Evolutionary conservation across 2,888 invertebrate species (phyloP).

Genomic region (Smittia sp.): DNA sequence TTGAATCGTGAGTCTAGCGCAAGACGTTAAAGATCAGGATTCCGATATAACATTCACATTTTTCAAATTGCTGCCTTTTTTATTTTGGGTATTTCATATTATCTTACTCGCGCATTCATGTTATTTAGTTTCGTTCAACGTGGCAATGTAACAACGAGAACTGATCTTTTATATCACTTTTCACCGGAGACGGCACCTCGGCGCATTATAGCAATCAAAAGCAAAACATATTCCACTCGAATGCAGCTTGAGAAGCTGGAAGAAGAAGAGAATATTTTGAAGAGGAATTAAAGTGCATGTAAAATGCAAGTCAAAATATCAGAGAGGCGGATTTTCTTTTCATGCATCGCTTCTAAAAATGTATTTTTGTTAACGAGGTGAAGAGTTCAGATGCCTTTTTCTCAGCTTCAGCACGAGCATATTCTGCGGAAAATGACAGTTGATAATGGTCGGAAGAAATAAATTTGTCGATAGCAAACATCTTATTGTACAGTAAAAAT

Average conservation of each 20-base stretch:
- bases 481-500: too few species aligned
- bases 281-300: slow-evolving; percentile 25
- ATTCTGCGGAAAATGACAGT: too few species aligned
- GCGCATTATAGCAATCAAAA: slow-evolving; percentile 21
- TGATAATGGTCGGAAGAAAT: too few species aligned
- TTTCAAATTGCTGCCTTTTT: slow-evolving; percentile 4
- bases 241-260: background rate
- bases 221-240: slow-evolving; percentile 2
- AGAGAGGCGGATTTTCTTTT: slow-evolving; percentile 22
- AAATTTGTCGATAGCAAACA: too few species aligned
- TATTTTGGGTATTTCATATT: background rate
- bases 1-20: slow-evolving; percentile 20
- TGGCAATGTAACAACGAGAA: slow-evolving; percentile 35
- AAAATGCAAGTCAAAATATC: slow-evolving; percentile 35
- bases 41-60: background rate
- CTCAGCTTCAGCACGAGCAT: background rate
- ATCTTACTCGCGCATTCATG: background rate
- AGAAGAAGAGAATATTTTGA: background rate
- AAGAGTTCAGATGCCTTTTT: background rate
- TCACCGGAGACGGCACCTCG: background rate
- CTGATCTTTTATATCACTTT: slow-evolving; percentile 38
- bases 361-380: slow-evolving; percentile 4
- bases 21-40: slow-evolving; percentile 6
- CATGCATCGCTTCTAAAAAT: background rate
- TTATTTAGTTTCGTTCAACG: slow-evolving; percentile 23